Percentiles rank a stretch among this genome's conserved stretches.
These are phyloP conservation scores for Laticauda laticaudata DNA, from an alignment of 2,113 vertebrate species.

Conservation along the genomic window DNA sequence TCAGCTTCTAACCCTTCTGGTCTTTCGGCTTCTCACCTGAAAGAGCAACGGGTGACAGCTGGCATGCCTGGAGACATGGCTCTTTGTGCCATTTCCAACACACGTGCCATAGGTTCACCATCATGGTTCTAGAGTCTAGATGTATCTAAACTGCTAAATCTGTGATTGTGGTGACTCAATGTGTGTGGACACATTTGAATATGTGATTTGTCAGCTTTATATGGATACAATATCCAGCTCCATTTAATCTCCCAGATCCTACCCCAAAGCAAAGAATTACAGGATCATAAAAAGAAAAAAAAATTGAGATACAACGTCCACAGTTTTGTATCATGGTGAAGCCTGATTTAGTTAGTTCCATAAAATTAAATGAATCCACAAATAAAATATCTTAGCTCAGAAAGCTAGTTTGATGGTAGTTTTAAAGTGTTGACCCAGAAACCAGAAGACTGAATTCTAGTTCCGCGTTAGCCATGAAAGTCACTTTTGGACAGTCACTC, in stretches of 20 bases:
- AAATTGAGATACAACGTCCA: not conserved
- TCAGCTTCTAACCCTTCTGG: no score
- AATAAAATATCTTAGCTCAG: not conserved
- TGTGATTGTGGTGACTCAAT: not conserved
- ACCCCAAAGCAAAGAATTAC: not conserved
- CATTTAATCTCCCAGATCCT: not conserved
- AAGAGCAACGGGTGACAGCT: no score
- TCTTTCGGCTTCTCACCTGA: no score
- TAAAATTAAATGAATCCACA: not conserved
- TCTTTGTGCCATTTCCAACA: no score
- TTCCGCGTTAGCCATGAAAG: not conserved
- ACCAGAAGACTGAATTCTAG: not conserved
- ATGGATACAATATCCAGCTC: not conserved
- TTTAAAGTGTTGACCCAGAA: not conserved
- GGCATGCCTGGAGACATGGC: no score
- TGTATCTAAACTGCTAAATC: not conserved
- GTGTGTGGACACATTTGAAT: not conserved
- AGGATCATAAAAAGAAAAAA: not conserved
- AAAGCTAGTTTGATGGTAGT: not conserved
- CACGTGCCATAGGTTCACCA: no score
- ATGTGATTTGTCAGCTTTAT: not conserved
- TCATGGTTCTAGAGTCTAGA: not conserved
- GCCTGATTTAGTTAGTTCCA: not conserved
- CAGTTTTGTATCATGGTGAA: not conserved
- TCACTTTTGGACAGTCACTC: not conserved